Percentiles rank a stretch among this genome's conserved stretches.
phyloP scores from a whole-genome alignment of 2,888 invertebrate genomes.

The Allygus modestus region DNA sequence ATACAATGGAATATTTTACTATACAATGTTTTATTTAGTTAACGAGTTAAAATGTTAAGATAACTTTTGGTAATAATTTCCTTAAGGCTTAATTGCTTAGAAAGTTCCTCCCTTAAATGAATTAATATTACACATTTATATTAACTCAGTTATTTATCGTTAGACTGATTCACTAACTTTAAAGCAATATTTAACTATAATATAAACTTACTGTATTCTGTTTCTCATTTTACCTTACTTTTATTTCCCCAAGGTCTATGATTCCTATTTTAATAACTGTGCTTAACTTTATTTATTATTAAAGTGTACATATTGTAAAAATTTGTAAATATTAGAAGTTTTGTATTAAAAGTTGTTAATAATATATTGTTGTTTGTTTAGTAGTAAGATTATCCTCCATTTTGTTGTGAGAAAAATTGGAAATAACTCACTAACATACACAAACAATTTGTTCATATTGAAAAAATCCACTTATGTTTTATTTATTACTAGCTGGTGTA shows the following conservation, averaged over 20 bases:
- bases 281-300: not conserved
- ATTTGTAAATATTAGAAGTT: not conserved
- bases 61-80: not conserved
- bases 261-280: not conserved
- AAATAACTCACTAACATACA: too few species aligned
- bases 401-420: too few species aligned
- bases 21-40: too few species aligned
- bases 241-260: not conserved
- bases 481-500: too few species aligned
- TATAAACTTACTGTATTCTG: not conserved
- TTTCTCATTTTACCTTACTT: not conserved
- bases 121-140: too few species aligned
- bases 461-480: too few species aligned
- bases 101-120: not conserved
- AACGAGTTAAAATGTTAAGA: too few species aligned
- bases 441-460: too few species aligned
- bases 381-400: too few species aligned
- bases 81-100: not conserved
- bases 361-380: not conserved
- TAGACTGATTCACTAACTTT: not conserved
- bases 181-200: constrained; percentile 14
- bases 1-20: too few species aligned
- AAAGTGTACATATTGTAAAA: constrained; percentile 9
- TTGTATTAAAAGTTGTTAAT: constrained; percentile 18
- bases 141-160: not conserved